Conservation (phyloP, 2,888 invertebrate species). For the Druceiella hillmani region DNA sequence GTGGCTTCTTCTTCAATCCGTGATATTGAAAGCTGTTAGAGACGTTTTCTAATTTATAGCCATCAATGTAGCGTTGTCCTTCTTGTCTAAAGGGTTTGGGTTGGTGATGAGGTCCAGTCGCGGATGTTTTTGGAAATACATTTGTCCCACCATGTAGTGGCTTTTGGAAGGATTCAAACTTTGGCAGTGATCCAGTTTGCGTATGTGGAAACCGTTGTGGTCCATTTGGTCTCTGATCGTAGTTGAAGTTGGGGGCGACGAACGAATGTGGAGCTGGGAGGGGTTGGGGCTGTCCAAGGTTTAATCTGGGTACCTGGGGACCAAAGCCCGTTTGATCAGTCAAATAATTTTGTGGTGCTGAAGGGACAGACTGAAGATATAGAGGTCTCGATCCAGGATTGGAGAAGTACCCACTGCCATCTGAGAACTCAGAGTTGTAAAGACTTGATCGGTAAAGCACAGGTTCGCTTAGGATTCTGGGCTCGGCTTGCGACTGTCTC, state of each 20-base stretch:
- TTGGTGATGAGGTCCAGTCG: constrained; percentile 29
- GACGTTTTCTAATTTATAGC: constrained; percentile 39
- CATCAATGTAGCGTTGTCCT: constrained; percentile 39
- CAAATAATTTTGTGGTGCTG: constrained; percentile 44
- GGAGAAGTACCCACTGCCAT: constrained; percentile 36
- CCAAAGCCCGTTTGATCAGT: constrained; percentile 44
- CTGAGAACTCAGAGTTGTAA: too few relatives aligned
- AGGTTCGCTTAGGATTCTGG: constrained; percentile 43
- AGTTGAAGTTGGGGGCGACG: constrained; percentile 33
- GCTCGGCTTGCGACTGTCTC: constrained; percentile 38
- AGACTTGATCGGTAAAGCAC: too few relatives aligned
- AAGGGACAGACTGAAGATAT: constrained; percentile 42
- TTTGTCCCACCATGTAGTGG: too few relatives aligned
- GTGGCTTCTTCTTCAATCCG: constrained; percentile 32
- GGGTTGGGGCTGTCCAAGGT: constrained; percentile 39
- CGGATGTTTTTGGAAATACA: constrained; percentile 8
- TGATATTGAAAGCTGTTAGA: constrained; percentile 24
- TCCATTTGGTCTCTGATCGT: not conserved
- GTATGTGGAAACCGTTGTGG: too few relatives aligned
- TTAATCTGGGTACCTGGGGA: constrained; percentile 38
- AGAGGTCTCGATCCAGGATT: constrained; percentile 36
- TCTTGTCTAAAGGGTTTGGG: constrained; percentile 35
- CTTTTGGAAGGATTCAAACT: constrained; percentile 33
- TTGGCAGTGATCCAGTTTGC: constrained; percentile 30
- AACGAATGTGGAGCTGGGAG: constrained; percentile 42